Conservation (phyloP, 1,140 invertebrate genomes). For the Dolichoris vasculosae region DNA sequence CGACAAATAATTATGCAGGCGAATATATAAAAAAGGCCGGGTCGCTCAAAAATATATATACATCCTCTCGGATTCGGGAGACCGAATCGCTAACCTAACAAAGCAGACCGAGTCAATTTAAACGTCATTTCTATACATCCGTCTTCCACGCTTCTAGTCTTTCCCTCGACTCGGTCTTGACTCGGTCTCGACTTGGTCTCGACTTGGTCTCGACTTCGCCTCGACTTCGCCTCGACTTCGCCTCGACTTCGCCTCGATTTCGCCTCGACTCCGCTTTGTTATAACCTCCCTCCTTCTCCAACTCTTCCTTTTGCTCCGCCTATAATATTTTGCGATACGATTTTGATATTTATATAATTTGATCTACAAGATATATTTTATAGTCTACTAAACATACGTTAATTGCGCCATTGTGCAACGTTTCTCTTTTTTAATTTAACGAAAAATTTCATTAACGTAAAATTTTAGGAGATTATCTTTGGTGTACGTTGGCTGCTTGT, state of each 20-base stretch:
- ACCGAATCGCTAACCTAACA: not conserved
- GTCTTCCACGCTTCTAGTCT: slow-evolving; percentile 8
- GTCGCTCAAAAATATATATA: not conserved
- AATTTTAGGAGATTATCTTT: too few species aligned
- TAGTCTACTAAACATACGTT: not conserved
- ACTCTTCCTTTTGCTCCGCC: too few species aligned
- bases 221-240: too few species aligned
- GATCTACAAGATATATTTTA: not conserved
- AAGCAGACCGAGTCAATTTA: not conserved
- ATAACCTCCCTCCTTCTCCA: not conserved
- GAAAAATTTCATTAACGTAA: not conserved
- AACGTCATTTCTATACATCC: not conserved
- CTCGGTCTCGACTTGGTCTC: too few species aligned
- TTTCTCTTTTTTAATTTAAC: not conserved
- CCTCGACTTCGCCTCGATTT: too few species aligned
- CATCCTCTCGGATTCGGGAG: not conserved
- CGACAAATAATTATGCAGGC: not conserved
- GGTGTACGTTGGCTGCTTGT: too few species aligned
- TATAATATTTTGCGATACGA: not conserved
- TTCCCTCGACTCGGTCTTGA: too few species aligned
- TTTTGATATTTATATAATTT: not conserved
- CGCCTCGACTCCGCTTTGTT: not conserved
- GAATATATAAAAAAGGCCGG: not conserved
- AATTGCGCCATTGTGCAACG: not conserved
- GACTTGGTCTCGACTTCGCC: too few species aligned